Evolutionary conservation across 2,797 vertebrate species (phyloP), one percentile per base, ranked within the genome.

Genomic region (Cuniculus paca): DNA sequence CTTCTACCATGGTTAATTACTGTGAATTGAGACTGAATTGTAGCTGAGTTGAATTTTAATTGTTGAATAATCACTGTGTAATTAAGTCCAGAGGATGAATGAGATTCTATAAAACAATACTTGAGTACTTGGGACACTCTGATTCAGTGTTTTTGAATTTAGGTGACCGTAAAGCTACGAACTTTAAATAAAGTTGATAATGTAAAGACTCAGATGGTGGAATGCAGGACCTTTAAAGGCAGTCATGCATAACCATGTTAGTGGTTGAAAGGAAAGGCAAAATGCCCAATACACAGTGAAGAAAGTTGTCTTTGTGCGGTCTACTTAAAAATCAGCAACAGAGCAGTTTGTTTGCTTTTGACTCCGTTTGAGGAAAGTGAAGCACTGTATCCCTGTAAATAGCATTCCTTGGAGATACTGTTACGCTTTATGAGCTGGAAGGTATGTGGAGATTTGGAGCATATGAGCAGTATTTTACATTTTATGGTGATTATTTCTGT

Each of bases 31-130:
- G 87, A 52, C 72, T 48, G 65, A 63, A 80, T 88, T 31, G 8
- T 31, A 97, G 96, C 97, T 97, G 95, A 97, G 96, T 93, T 75
- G 97, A 90, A 96, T 94, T 92, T 93, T 95, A 94, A 86, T 95
- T 97, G 85, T 97, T 96, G 94, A 94, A 94, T 93, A 68, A 7
- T 96, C 72, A 82, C 61, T 68, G 83, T 83, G 39, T 90, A 91
- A 54, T 42, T 96, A 63, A 97, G 54, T 79, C 77, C n/a, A 75
- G 84, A 91, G 93, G 74, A 88, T 36, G 92, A 74, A 0, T 56
- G 22, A 82, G 84, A 87, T 86, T 78, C 68, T 78, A 68, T 74
- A 85, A 81, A 85, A 60, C 94, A 96, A 77, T 72, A 96, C 68
- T 90, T 24, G 10, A 79, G 24, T 19, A 50, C 19, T 58, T 45